Percentiles rank a stretch among this genome's conserved stretches.
Conservation (phyloP, 2,797 vertebrate species). For the Alfaro cultratus region DNA sequence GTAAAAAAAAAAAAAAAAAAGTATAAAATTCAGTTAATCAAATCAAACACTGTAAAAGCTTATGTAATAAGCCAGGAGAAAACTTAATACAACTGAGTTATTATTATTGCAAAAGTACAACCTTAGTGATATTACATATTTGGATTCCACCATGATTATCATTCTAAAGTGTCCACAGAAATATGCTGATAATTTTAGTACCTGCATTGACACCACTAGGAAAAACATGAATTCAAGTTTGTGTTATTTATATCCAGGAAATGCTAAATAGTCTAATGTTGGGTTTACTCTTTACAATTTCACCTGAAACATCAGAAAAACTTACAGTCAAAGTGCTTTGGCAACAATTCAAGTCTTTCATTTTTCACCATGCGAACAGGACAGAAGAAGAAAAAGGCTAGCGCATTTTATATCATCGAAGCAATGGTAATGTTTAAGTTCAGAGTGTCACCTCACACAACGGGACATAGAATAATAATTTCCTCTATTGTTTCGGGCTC, state of each 20-base stretch:
- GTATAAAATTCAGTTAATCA: background rate
- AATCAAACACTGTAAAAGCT: background rate
- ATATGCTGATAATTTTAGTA: constrained; percentile 15
- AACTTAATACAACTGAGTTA: constrained; percentile 3
- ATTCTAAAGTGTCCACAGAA: constrained; percentile 10
- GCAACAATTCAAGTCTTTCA: constrained; percentile 78
- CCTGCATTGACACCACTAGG: constrained; percentile 13
- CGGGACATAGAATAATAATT: constrained; percentile 1
- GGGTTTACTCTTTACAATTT: constrained; percentile 32
- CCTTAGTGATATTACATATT: constrained; percentile 18
- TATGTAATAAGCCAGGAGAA: background rate
- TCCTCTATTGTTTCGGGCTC: background rate
- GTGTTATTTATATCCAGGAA: constrained; percentile 34
- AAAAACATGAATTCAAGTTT: constrained; percentile 63
- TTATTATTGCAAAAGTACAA: constrained; percentile 25
- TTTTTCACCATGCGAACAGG: constrained; percentile 55
- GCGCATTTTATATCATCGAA: constrained; percentile 14
- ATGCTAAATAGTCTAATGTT: constrained; percentile 31
- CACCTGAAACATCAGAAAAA: constrained; percentile 39
- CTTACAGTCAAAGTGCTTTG: constrained; percentile 77
- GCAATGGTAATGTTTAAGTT: constrained; percentile 19
- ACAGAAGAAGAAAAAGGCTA: constrained; percentile 34
- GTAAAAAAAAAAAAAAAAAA: constrained; percentile 15
- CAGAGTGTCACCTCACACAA: constrained; percentile 24
- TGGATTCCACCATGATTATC: constrained; percentile 15